phyloP scores from a whole-genome alignment of 2,888 invertebrate genomes.

The Acanthosoma haemorrhoidale region DNA sequence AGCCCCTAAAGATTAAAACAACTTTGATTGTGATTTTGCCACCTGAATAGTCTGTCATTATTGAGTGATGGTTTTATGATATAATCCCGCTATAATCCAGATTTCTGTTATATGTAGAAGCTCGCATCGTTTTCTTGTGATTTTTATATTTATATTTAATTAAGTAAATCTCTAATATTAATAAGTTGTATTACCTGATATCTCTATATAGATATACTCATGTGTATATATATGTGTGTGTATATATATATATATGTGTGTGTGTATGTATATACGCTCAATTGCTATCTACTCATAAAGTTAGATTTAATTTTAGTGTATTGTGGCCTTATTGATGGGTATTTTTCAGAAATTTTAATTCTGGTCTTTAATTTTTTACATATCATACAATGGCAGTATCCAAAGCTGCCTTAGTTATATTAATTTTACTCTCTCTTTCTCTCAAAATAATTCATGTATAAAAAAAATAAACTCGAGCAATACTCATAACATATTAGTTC shows the following conservation, averaged over 20 bases:
- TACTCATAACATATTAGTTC: constrained; percentile 23
- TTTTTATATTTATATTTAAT: constrained; percentile 31
- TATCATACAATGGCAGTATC: constrained; percentile 22
- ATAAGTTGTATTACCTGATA: constrained; percentile 31
- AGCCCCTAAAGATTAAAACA: constrained; percentile 20
- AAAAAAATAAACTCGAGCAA: constrained; percentile 20
- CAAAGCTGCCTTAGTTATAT: not conserved
- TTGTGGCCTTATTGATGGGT: constrained; percentile 32
- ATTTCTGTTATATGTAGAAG: constrained; percentile 24
- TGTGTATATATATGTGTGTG: not conserved
- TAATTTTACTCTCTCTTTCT: constrained; percentile 1
- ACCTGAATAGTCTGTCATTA: constrained; percentile 30
- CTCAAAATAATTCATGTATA: not conserved
- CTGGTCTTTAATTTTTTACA: constrained; percentile 30
- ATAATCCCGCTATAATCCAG: constrained; percentile 10
- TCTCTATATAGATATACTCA: not conserved
- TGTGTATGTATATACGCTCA: constrained; percentile 21
- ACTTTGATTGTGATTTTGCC: constrained; percentile 30
- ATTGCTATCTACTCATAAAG: constrained; percentile 34
- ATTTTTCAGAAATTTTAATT: constrained; percentile 25
- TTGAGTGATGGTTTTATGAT: constrained; percentile 24
- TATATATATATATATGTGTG: too few species aligned
- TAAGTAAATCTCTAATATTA: constrained; percentile 26
- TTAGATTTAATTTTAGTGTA: constrained; percentile 32
- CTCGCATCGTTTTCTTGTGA: constrained; percentile 31